Conservation (phyloP, 2,888 invertebrate genomes). For the Xylophagus ater region DNA sequence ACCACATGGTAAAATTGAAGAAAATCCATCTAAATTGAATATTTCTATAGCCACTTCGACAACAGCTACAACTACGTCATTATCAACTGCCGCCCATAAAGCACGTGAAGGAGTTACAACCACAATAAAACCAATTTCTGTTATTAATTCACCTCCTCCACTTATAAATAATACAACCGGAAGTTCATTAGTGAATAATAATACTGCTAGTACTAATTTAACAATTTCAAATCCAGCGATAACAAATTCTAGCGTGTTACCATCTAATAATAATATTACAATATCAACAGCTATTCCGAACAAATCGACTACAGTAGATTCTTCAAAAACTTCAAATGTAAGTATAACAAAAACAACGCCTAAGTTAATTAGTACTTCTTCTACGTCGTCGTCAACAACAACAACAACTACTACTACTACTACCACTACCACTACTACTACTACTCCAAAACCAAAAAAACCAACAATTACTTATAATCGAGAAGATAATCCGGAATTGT, state of each 20-base stretch:
- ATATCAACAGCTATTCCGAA: neutral
- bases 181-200: no score
- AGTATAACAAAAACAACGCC: neutral
- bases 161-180: no score
- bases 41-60: neutral
- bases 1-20: no score
- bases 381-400: slow-evolving; percentile 12
- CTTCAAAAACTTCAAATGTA: neutral
- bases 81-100: neutral
- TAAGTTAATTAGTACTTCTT: neutral
- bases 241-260: neutral
- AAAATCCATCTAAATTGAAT: no score
- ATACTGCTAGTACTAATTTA: no score
- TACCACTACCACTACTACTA: slow-evolving; percentile 27
- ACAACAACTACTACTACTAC: slow-evolving; percentile 25
- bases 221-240: neutral
- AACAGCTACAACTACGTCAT: neutral
- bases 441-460: slow-evolving; percentile 41
- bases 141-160: no score
- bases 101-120: neutral
- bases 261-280: neutral
- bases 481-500: slow-evolving; percentile 29
- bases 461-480: slow-evolving; percentile 42
- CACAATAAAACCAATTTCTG: no score
- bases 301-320: neutral